Evolutionary conservation across 2,888 invertebrate genomes (phyloP), one percentile per base, ranked within the genome.

Genomic region (Pandemis corylana): DNA sequence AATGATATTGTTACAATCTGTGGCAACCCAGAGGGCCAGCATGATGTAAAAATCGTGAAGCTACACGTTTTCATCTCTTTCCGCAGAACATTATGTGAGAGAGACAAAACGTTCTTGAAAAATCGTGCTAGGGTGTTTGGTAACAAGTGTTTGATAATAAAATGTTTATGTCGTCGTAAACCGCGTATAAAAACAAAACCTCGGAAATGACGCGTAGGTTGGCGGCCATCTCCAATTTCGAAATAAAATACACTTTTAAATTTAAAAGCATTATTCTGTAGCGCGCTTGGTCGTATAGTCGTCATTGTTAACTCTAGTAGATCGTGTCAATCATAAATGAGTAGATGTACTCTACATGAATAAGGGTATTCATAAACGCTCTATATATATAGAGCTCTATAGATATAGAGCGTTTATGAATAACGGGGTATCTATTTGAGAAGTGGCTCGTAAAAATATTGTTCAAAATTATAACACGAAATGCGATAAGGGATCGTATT

Each of bases 191-290:
- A 80, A 82, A 79, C 77, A 76, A 74, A 77, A 79, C 76, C 77
- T 76, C 59, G 65, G 79, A 82, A 81, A 85, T 82, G 82, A 81
- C 78, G 87, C 86, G 90, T 89, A 85, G 88, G 89, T 79, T 80
- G 85, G 78, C 76, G 73, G 77, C 77, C 82, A 84, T 84, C 86
- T 85, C 83, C 79, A 84, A 84, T 81, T 84, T 83, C 78, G 78
- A 81, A 83, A 84, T 85, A 83, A 84, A 80, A 80, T 78, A 81
- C 80, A 78, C 81, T 86, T 13, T 62, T 85, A 84, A 88, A 85
- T 89, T 86, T 87, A 85, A 87, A 90, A 61, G 36, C 49, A 44
- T 36, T 44, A 12, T 44, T 49, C 53, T 70, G 42, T 36, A 66
- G 42, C 36, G 28, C 28, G 28, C 28, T 36, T 36, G 10, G 44